phyloP scores from a whole-genome alignment of 1,140 invertebrate genomes.

The Steinernema feltiae region DNA sequence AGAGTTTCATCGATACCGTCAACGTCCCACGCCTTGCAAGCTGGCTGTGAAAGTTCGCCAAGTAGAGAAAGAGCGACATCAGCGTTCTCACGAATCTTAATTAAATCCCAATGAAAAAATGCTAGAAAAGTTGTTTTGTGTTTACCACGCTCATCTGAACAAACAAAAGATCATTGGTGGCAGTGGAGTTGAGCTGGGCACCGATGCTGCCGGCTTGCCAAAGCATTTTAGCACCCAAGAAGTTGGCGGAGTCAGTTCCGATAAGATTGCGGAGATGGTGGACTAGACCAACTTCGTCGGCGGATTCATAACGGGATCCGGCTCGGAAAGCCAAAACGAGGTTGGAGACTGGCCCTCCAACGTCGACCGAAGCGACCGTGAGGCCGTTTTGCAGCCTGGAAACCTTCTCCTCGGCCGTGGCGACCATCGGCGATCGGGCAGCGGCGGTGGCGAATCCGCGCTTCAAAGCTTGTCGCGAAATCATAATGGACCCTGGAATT shows the following conservation, averaged over 20 bases:
- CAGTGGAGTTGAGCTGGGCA: slow-evolving; percentile 28
- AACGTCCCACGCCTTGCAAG: slow-evolving; percentile 53
- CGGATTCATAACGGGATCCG: slow-evolving; percentile 49
- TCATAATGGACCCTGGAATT: neutral
- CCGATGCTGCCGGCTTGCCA: slow-evolving; percentile 48
- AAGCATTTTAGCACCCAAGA: slow-evolving; percentile 46
- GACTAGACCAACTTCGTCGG: slow-evolving; percentile 49
- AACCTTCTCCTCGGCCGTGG: slow-evolving; percentile 32
- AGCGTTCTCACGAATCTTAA: slow-evolving; percentile 41
- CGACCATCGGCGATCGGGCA: neutral
- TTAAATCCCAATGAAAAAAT: slow-evolving; percentile 16
- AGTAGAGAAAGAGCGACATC: slow-evolving; percentile 48
- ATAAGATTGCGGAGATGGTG: slow-evolving; percentile 50
- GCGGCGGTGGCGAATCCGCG: neutral
- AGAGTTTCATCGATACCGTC: slow-evolving; percentile 35
- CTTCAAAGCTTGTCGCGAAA: neutral
- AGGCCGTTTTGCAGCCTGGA: slow-evolving; percentile 46
- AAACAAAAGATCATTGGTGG: slow-evolving; percentile 44
- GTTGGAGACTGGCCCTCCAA: slow-evolving; percentile 45
- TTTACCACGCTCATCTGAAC: slow-evolving; percentile 46
- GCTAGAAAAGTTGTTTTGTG: neutral
- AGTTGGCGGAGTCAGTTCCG: slow-evolving; percentile 49
- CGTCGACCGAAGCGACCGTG: slow-evolving; percentile 49
- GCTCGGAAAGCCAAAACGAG: slow-evolving; percentile 54
- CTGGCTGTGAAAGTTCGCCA: slow-evolving; percentile 48